A percentile compares a stretch with the other conserved stretches of the same genome.
Conservation (phyloP, 2,888 invertebrate species). For the Mechanitis mazaeus region DNA sequence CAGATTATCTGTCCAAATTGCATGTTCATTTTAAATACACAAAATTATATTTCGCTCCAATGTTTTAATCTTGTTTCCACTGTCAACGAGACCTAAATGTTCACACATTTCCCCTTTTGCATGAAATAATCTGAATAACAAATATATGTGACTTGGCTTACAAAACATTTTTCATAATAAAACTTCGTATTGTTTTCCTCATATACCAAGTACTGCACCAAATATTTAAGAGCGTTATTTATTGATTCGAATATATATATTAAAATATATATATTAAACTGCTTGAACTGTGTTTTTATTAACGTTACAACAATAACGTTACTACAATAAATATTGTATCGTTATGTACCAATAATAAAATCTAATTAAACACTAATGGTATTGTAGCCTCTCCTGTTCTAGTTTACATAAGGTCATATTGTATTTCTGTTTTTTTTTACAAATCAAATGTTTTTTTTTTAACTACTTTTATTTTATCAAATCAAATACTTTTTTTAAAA, state of each 20-base stretch:
- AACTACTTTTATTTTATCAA: too few relatives aligned
- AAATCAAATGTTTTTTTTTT: too few relatives aligned
- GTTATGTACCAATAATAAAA: too few relatives aligned
- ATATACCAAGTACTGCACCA: conserved; percentile 20
- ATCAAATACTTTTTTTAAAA: too few relatives aligned
- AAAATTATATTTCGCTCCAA: conserved; percentile 17
- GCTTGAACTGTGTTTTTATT: conserved; percentile 1
- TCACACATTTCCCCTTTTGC: conserved; percentile 24
- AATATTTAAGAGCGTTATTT: conserved; percentile 9
- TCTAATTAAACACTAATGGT: too few relatives aligned
- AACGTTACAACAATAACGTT: not conserved
- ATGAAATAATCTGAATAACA: conserved; percentile 27
- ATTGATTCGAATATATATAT: not conserved
- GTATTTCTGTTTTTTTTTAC: conserved; percentile 40
- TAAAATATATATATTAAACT: not conserved
- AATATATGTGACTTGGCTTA: conserved; percentile 21
- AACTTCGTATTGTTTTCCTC: conserved; percentile 21
- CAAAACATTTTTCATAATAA: conserved; percentile 21
- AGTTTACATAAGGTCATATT: too few relatives aligned
- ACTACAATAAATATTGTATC: not conserved
- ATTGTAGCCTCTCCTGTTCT: not conserved
- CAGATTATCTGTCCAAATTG: conserved; percentile 15
- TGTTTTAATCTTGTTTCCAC: conserved; percentile 13
- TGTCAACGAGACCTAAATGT: conserved; percentile 22
- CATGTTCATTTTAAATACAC: conserved; percentile 20